These are phyloP conservation scores for Agrochola macilenta DNA, from an alignment of 2,888 invertebrate species.

Conservation along the genomic window DNA sequence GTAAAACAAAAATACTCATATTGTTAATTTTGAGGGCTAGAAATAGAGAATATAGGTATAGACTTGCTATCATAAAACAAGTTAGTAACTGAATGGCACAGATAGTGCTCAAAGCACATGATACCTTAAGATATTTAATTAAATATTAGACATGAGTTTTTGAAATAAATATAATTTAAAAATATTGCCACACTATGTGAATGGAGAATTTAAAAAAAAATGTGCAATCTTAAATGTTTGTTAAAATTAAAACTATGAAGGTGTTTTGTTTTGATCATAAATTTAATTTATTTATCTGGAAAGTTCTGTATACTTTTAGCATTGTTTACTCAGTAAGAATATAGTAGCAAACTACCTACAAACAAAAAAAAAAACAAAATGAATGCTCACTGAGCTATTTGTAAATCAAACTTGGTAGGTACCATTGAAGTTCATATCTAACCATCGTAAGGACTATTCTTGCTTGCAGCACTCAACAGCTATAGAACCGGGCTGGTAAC, in stretches of 20 bases:
- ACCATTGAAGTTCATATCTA: neutral
- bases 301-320: neutral
- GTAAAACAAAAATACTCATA: neutral
- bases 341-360: neutral
- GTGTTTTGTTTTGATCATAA: neutral
- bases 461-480: no score
- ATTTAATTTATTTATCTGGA: neutral
- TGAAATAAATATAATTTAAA: neutral
- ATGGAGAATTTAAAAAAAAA: neutral
- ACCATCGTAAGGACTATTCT: no score
- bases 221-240: neutral
- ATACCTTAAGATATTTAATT: neutral
- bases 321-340: conserved; percentile 1
- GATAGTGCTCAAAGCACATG: neutral
- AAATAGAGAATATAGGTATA: neutral
- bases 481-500: no score
- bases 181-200: neutral
- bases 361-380: neutral
- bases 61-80: neutral
- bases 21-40: neutral
- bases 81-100: no score
- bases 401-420: neutral
- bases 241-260: neutral
- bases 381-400: neutral
- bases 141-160: neutral